A percentile compares a stretch with the other conserved stretches of the same genome.
Conservation (phyloP, 2,888 invertebrate species). For the Phyllotreta cruciferae region DNA sequence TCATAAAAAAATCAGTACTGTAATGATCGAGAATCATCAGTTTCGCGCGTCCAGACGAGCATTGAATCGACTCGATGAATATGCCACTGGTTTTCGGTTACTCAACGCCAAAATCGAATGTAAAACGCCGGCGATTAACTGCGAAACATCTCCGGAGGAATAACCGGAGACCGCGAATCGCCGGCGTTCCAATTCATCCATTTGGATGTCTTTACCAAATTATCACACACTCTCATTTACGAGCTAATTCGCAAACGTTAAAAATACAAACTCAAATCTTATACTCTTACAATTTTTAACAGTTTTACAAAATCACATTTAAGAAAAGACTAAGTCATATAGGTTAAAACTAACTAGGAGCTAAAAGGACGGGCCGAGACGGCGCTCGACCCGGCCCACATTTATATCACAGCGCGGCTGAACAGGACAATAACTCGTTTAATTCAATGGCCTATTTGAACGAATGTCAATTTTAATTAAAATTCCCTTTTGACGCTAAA, state of each 20-base stretch:
- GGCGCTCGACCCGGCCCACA: slow-evolving; percentile 36
- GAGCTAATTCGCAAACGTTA: slow-evolving; percentile 51
- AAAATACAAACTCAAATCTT: slow-evolving; percentile 55
- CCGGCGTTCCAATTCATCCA: background rate
- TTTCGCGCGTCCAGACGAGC: slow-evolving; percentile 32
- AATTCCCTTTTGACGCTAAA: background rate
- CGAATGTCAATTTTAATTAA: too few species aligned
- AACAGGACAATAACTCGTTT: slow-evolving; percentile 58
- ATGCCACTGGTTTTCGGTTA: slow-evolving; percentile 7
- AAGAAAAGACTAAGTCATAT: slow-evolving; percentile 52
- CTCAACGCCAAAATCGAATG: slow-evolving; percentile 4
- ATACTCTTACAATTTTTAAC: slow-evolving; percentile 57
- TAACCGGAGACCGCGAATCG: background rate
- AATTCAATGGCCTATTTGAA: slow-evolving; percentile 2
- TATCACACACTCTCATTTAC: slow-evolving; percentile 50
- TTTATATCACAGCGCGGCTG: slow-evolving; percentile 60
- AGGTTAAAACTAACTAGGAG: slow-evolving; percentile 53
- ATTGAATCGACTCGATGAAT: slow-evolving; percentile 24
- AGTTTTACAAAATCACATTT: slow-evolving; percentile 59
- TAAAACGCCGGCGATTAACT: background rate
- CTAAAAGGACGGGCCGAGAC: slow-evolving; percentile 48
- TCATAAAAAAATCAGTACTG: slow-evolving; percentile 48
- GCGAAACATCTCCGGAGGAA: background rate
- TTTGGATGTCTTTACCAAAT: slow-evolving; percentile 40
- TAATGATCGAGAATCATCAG: slow-evolving; percentile 29